Evolutionary conservation across 2,888 invertebrate species (phyloP).

Genomic region (Acronicta psi): DNA sequence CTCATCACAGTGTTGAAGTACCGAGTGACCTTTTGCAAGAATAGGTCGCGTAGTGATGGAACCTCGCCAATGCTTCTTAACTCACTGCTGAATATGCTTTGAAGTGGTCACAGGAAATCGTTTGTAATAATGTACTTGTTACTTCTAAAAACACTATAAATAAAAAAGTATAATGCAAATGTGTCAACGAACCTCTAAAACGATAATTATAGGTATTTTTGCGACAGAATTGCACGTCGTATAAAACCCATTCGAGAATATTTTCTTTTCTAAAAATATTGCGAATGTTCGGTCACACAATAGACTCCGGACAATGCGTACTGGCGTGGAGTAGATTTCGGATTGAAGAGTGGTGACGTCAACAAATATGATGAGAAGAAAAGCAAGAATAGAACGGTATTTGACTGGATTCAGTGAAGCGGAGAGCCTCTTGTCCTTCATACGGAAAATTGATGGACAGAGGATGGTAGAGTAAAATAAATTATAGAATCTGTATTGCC

Average conservation of each 20-base stretch:
- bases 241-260: constrained; percentile 19
- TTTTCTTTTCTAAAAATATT: constrained; percentile 20
- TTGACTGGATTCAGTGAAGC: constrained; percentile 22
- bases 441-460: constrained; percentile 5
- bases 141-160: constrained; percentile 37
- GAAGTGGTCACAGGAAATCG: constrained; percentile 62
- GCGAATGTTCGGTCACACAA: constrained; percentile 30
- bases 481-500: background rate
- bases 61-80: constrained; percentile 56
- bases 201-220: constrained; percentile 7
- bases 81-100: constrained; percentile 53
- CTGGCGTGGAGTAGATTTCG: constrained; percentile 32
- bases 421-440: constrained; percentile 17
- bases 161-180: constrained; percentile 22
- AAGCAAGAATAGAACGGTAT: constrained; percentile 11
- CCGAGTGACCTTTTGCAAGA: constrained; percentile 60
- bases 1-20: constrained; percentile 29
- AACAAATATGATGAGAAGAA: constrained; percentile 27
- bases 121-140: constrained; percentile 55
- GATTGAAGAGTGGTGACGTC: constrained; percentile 36
- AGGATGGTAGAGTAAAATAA: background rate
- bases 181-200: constrained; percentile 6
- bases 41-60: constrained; percentile 59
- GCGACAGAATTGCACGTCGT: constrained; percentile 16
- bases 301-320: constrained; percentile 33